Evolutionary conservation across 2,113 vertebrate genomes (phyloP).

Genomic region (Charina bottae): DNA sequence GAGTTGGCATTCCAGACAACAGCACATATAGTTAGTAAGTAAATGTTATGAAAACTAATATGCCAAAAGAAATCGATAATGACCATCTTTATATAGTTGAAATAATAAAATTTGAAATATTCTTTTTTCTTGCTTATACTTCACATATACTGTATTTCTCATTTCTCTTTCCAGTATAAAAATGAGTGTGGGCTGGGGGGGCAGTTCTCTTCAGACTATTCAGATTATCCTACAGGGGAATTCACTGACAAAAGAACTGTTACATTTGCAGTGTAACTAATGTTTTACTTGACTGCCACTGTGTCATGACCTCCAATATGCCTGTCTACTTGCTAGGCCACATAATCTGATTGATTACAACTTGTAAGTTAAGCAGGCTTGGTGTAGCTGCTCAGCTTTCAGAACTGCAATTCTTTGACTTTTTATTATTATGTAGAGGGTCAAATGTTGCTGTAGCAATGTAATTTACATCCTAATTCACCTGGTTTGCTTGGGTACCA

Average conservation of each 20-base stretch:
- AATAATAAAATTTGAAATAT: neutral
- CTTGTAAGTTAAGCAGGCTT: neutral
- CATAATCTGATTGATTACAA: neutral
- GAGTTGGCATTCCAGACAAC: constrained; percentile 96
- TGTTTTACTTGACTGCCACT: neutral
- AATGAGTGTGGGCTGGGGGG: neutral
- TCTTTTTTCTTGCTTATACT: neutral
- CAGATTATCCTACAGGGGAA: neutral
- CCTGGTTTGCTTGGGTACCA: neutral
- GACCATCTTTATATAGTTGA: neutral
- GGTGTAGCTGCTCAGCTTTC: neutral
- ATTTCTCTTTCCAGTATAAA: neutral
- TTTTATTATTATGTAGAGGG: neutral
- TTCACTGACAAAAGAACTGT: neutral
- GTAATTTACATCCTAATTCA: neutral
- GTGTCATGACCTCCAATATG: neutral
- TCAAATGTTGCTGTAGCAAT: neutral
- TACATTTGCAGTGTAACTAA: neutral
- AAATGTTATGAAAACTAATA: neutral
- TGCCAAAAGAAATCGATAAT: neutral
- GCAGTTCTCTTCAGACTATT: neutral
- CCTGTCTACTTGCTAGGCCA: neutral
- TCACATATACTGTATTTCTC: neutral
- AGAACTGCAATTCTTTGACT: neutral
- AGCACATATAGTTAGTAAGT: constrained; percentile 95